Evolutionary conservation across 2,888 invertebrate genomes (phyloP), one percentile per base, ranked within the genome.

Genomic region (Empis stercorea): DNA sequence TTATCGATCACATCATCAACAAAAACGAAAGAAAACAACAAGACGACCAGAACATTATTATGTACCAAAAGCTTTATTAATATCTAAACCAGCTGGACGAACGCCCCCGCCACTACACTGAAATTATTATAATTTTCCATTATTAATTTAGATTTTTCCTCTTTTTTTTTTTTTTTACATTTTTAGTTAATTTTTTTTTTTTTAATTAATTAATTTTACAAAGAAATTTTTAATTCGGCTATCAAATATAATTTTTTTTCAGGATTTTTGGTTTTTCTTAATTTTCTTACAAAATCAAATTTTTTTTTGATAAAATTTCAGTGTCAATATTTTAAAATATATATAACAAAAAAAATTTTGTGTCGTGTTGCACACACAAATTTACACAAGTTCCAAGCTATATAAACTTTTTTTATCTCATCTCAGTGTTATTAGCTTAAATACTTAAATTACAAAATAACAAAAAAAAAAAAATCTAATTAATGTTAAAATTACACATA

Each of bases 101-200:
- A 66, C 70, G 55, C 69, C 70, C 53, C 68, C 66, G 47, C 69
- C 69, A 40, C 57, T 69, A 49, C 68, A 66, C 48, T 65, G 42
- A 45, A 34, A 47, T 27, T 1, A 30, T 23, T 42, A 30, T 13
- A 36, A 6, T 14, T 10, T 9, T 41, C 23, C 15, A 41, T 36
- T 42, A 41, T 46, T 34, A 27, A 40, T 45, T 45, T 39, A 45
- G 39, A 32, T 45, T 39, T 39, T 23, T 46, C 34, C n/a, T 42
- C 7, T 27, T 27, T n/a, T n/a, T n/a, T n/a, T n/a, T n/a, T 46
- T 36, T 34, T 42, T 46, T 17, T 40, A 41, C 17, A 41, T n/a
- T 42, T 27, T 27, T 27, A 27, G 2, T 27, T 27, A 27, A 7
- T 27, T 27, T 6, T 4, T 40, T 41, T 41, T 42, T 46, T 46